Base-by-base conservation (phyloP, 1,140 invertebrate genomes). In the Gonioctena quinquepunctata region DNA sequence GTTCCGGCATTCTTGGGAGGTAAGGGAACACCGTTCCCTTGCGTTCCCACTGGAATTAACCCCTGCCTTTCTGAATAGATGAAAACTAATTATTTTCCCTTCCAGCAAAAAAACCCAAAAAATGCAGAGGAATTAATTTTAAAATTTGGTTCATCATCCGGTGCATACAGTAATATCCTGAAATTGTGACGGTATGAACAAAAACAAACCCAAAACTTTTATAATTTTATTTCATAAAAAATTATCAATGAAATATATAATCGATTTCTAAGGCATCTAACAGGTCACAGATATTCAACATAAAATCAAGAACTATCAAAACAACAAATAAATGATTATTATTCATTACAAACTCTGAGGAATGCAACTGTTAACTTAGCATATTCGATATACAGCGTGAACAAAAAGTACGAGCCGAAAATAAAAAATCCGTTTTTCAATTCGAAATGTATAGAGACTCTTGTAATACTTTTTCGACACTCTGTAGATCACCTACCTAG, bases 281-380 rank as follows among this genome's bases (percentile, higher is more conserved):
- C 75, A 75, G 75, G 75, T 76, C 75, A 75, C 75, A 74, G 70
- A 77, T 71, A 70, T 73, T 73, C 67, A 71, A 60, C 59, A 59
- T 65, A 69, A 69, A 28, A 72, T 54, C 56, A 68, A 61, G 68
- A 67, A 73, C 68, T 65, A 66, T 61, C 59, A 66, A 66, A 42
- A 63, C 25, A 68, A 72, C 68, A 68, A 69, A 48, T 63, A 69
- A 70, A 65, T 61, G 25, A 68, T 54, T 27, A 71, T 67, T 63
- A 50, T 16, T 61, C 27, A 61, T 61, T 67, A 59, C 65, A 63
- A 69, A 63, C 61, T 49, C 56, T 57, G n/a, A 21, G 68, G 61
- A 70, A 70, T 65, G 64, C 54, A 66, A 49, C 23, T 50, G 33
- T 42, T 8, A 42, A 42, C 33, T 42, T 42, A 42, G 11, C 11